Conservation (phyloP, 2,888 invertebrate species). For the Dryobotodes eremita region DNA sequence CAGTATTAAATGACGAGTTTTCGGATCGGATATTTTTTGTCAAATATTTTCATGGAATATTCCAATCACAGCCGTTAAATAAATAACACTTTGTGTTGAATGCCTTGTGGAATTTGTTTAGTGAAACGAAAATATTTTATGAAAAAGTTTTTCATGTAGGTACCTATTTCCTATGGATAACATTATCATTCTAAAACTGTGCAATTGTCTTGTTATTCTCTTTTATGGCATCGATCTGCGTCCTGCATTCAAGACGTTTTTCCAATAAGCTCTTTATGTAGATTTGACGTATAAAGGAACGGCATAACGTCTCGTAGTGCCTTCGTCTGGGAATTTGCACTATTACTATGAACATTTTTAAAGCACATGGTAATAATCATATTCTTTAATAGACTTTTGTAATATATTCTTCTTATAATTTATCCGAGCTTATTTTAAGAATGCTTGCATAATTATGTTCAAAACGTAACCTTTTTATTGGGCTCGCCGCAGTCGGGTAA, state of each 20-base stretch:
- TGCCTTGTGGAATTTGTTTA: not conserved
- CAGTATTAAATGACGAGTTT: conserved; percentile 26
- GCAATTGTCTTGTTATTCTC: conserved; percentile 14
- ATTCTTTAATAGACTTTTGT: not conserved
- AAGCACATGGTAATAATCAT: not conserved
- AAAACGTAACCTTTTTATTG: not conserved
- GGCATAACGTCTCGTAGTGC: conserved; percentile 1
- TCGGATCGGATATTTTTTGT: conserved; percentile 1
- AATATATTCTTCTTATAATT: not conserved
- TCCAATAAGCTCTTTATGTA: conserved; percentile 44
- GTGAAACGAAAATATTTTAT: not conserved
- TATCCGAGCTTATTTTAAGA: not conserved
- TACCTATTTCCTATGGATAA: not conserved
- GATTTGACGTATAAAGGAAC: conserved; percentile 34
- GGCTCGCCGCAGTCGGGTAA: not conserved
- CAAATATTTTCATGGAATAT: conserved; percentile 18
- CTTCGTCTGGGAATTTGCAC: conserved; percentile 13
- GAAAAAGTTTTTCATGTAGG: not conserved
- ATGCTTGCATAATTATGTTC: not conserved
- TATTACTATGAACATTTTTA: not conserved
- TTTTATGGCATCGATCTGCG: conserved; percentile 23
- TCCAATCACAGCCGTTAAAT: conserved; percentile 19
- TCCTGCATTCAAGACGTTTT: conserved; percentile 20
- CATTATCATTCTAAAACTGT: not conserved
- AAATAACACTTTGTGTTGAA: conserved; percentile 11